A percentile compares a stretch with the other conserved stretches of the same genome.
Conservation (phyloP, 2,113 vertebrate genomes). For the Actinemys pallida region DNA sequence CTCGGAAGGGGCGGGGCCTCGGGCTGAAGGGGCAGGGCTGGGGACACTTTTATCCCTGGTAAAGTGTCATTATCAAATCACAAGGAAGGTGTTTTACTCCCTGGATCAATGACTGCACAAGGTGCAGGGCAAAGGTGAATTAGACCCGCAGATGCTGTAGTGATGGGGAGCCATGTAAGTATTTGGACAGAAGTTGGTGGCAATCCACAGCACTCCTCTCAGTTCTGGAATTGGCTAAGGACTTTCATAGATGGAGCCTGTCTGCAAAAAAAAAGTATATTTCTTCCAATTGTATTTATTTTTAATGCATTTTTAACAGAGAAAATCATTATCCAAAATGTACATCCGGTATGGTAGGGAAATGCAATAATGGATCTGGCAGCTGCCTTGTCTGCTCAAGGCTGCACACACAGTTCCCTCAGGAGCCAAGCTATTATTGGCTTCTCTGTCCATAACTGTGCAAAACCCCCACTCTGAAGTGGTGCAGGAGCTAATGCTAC, state of each 20-base stretch:
- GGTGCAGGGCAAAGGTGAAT: background rate
- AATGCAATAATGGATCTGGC: background rate
- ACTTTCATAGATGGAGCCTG: background rate
- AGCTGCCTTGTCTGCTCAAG: background rate
- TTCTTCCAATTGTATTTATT: background rate
- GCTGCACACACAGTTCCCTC: background rate
- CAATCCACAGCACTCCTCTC: background rate
- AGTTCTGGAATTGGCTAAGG: background rate
- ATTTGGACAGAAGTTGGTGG: background rate
- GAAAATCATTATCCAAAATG: background rate
- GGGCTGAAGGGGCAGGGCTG: too few species aligned
- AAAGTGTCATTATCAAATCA: background rate
- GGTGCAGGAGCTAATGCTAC: background rate
- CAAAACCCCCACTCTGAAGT: rapidly evolving
- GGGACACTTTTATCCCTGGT: too few species aligned
- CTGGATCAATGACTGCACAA: background rate
- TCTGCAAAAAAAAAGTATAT: background rate
- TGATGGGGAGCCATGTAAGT: background rate
- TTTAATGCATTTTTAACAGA: background rate
- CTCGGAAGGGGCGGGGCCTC: too few species aligned
- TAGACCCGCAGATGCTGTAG: background rate
- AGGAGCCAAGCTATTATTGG: background rate
- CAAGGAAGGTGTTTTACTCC: background rate
- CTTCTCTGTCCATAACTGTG: background rate
- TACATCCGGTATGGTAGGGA: background rate